A percentile compares a stretch with the other conserved stretches of the same genome.
Conservation (phyloP, 1,140 invertebrate genomes). For the Neoseiulus cucumeris region DNA sequence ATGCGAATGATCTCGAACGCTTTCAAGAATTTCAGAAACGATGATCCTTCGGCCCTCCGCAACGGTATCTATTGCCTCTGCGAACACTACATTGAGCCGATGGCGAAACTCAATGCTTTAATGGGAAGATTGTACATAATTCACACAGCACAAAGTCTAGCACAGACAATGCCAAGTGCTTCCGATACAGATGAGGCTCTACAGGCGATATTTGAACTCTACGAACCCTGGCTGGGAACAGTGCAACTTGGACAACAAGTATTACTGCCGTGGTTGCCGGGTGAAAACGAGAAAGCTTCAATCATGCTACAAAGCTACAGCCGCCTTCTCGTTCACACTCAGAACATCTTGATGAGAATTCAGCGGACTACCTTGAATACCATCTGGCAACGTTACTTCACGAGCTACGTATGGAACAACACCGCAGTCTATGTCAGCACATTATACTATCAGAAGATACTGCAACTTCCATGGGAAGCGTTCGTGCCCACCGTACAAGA, state of each 20-base stretch:
- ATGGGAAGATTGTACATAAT: neutral
- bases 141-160: neutral
- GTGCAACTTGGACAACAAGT: neutral
- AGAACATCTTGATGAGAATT: neutral
- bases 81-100: neutral
- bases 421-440: neutral
- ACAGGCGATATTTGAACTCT: conserved; percentile 10
- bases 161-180: conserved; percentile 4
- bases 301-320: neutral
- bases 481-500: neutral
- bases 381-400: conserved; percentile 7
- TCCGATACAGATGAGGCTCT: neutral
- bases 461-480: neutral
- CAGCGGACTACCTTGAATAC: neutral
- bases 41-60: neutral
- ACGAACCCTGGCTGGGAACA: conserved; percentile 7
- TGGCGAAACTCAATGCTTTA: neutral
- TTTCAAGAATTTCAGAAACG: conserved; percentile 3
- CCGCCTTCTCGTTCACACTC: neutral
- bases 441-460: neutral
- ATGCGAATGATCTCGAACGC: neutral
- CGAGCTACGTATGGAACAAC: neutral
- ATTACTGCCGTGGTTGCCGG: neutral
- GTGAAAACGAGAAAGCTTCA: neutral
- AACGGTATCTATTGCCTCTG: neutral